A percentile compares a stretch with the other conserved stretches of the same genome.
These are phyloP conservation scores for Larimichthys crocea DNA, from an alignment of 2,113 vertebrate genomes.

Conservation along the genomic window DNA sequence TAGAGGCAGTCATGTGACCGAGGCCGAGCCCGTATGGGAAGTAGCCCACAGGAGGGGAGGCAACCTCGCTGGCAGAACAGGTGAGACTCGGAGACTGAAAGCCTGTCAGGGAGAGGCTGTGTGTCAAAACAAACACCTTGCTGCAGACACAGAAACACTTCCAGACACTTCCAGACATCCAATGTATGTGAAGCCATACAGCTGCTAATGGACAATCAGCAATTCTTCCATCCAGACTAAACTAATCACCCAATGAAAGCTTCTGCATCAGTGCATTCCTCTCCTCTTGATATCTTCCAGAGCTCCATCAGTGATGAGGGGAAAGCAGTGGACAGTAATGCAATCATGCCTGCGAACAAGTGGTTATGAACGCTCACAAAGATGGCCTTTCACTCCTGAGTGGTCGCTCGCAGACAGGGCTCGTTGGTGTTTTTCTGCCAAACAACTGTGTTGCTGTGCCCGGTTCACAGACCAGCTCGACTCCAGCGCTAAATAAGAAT, in stretches of 20 bases:
- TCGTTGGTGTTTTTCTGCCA: not conserved
- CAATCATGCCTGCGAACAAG: conserved; percentile 58
- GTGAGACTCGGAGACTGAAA: conserved; percentile 21
- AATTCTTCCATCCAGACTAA: conserved; percentile 2
- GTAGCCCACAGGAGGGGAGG: conserved; percentile 22
- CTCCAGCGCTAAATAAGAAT: not conserved
- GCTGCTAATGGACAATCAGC: conserved; percentile 11
- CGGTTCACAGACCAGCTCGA: not conserved
- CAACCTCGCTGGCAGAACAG: conserved; percentile 35
- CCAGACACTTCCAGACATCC: not conserved
- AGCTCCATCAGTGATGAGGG: conserved; percentile 27
- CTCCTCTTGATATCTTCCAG: conserved; percentile 17
- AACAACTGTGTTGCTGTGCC: not conserved
- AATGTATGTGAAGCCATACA: not conserved
- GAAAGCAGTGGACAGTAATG: conserved; percentile 40
- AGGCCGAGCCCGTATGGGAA: conserved; percentile 53
- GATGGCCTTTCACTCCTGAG: conserved; percentile 56
- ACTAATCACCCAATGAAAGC: conserved; percentile 30
- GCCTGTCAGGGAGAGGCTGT: not conserved
- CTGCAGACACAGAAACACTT: not conserved
- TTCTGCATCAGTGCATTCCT: conserved; percentile 35
- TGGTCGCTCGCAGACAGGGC: not conserved
- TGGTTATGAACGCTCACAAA: conserved; percentile 61
- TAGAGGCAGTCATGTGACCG: conserved; percentile 43
- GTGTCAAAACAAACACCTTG: conserved; percentile 4